Base-by-base conservation (phyloP, 1,140 invertebrate genomes). In the Drosophila jambulina region DNA sequence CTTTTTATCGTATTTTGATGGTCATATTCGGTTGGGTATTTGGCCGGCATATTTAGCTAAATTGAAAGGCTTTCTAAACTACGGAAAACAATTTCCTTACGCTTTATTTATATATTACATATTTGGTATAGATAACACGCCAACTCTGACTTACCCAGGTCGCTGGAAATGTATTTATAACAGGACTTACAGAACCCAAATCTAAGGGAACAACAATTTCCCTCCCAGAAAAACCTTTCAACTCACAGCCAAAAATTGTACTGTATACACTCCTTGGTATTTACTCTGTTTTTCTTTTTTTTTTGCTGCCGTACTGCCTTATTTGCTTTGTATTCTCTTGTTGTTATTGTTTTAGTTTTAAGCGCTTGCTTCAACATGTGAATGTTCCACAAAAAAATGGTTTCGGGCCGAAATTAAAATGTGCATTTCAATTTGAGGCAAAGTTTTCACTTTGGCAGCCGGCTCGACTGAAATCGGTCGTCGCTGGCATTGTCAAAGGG, bases 291-390 rank as follows among this genome's bases (percentile, higher is more conserved):
- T 62, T 70, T 88, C 68, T 9, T 63, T 87, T 60, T 32, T 51
- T 56, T 38, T 56, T 38, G 53, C 46, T 62, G 49, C 56, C 75
- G 53, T 62, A 46, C 56, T 81, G 58, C 40, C 34, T 60, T 62
- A 49, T 58, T 78, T 70, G 71, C 61, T 57, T 62, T 48, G 64
- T 75, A 61, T 62, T 58, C 45, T 49, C 36, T 59, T 46, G 70
- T 78, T 75, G 32, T 74, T 54, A 59, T 48, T 63, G 72, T 86
- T 87, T 80, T 74, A 76, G 75, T 88, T 88, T 88, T 91, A 45
- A 83, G 80, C 70, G 84, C 91, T 92, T 92, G 91, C 87, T 92
- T 92, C 91, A 92, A 92, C 91, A 78, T 92, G 91, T 92, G 91
- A 92, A 92, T 92, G 91, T 91, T 92, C 91, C 91, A 92, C 91